Evolutionary conservation across 2,888 invertebrate species (phyloP).

Genomic region (Acanthosepion lycidas): DNA sequence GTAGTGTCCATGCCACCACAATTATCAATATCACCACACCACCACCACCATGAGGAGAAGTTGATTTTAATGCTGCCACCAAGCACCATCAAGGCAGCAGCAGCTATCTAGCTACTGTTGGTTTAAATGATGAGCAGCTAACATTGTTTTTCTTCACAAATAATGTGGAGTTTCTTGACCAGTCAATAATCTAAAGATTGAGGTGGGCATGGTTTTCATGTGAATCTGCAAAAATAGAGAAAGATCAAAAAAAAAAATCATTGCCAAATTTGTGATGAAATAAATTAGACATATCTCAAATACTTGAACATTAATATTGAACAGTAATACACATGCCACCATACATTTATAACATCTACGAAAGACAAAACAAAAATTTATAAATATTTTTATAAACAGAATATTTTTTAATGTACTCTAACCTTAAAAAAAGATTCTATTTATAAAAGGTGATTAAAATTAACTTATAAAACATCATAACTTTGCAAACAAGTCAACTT

Average conservation of each 20-base stretch:
- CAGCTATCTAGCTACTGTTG: background rate
- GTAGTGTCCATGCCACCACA: background rate
- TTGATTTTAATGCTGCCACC: background rate
- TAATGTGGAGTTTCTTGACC: conserved; percentile 99
- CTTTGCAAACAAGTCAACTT: too few species aligned
- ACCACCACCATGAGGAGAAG: conserved; percentile 34
- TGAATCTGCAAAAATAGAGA: conserved; percentile 84
- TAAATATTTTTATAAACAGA: too few species aligned
- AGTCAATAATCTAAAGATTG: conserved; percentile 98
- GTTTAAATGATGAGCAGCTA: conserved; percentile 1
- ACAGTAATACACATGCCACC: background rate
- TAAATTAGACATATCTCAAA: background rate
- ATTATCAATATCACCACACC: background rate
- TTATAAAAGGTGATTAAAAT: too few species aligned
- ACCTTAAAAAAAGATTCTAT: too few species aligned
- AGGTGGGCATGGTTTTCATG: conserved; percentile 99
- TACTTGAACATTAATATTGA: background rate
- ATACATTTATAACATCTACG: background rate
- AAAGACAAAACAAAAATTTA: too few species aligned
- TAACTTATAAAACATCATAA: too few species aligned
- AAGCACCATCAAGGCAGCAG: conserved; percentile 37
- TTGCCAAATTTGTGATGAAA: background rate
- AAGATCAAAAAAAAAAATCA: conserved; percentile 41
- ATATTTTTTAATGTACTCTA: too few species aligned
- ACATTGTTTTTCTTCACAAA: conserved; percentile 77